phyloP scores from a whole-genome alignment of 2,888 invertebrate species.

The Tenthredo mesomela region DNA sequence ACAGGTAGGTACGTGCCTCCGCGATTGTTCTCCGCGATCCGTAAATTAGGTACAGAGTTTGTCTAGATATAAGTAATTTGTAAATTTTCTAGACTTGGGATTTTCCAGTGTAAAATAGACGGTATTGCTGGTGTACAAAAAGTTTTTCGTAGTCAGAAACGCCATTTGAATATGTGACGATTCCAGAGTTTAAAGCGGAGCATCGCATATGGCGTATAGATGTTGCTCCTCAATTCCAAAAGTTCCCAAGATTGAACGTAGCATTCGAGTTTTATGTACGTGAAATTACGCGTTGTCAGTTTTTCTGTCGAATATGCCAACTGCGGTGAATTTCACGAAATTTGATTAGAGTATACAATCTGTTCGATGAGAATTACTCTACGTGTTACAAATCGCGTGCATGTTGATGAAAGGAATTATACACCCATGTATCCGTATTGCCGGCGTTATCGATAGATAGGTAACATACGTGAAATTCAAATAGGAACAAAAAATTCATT shows the following conservation, averaged over 20 bases:
- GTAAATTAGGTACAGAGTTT: not conserved
- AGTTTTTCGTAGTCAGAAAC: not conserved
- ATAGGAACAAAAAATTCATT: not conserved
- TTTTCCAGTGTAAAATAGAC: not conserved
- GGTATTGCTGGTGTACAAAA: not conserved
- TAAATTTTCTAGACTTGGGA: not conserved
- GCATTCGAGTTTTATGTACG: not conserved
- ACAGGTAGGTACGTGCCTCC: not conserved
- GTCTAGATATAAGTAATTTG: not conserved
- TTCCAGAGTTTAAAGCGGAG: not conserved
- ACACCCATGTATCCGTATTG: not conserved
- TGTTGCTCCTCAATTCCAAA: not conserved
- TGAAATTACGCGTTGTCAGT: conserved; percentile 27
- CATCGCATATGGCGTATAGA: not conserved
- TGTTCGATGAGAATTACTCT: conserved; percentile 36
- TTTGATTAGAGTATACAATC: conserved; percentile 5
- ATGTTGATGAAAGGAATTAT: conserved; percentile 30
- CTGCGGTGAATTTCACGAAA: conserved; percentile 16
- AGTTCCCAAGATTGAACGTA: not conserved
- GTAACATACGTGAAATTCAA: not conserved
- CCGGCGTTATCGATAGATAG: not conserved
- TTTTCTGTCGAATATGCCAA: not conserved
- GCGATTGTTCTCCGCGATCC: not conserved
- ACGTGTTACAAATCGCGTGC: not conserved
- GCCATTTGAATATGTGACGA: not conserved